Evolutionary conservation across 2,888 invertebrate species (phyloP).

Genomic region (Aphrophora alni): DNA sequence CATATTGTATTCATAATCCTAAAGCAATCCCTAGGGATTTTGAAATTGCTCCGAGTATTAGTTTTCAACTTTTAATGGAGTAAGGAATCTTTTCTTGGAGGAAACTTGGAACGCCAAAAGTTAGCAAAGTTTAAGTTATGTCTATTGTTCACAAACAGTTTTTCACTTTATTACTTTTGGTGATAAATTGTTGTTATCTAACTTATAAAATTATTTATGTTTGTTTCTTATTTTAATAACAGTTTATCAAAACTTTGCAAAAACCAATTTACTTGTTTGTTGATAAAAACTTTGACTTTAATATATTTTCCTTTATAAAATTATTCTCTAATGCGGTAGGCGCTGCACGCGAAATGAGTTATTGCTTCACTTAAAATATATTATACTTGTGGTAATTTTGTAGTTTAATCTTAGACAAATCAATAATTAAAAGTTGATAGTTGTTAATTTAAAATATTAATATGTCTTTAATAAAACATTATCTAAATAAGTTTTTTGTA

Average conservation of each 20-base stretch:
- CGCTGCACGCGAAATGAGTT: not conserved
- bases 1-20: too few relatives aligned
- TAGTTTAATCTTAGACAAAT: too few relatives aligned
- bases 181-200: slow-evolving; percentile 2
- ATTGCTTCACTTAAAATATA: not conserved
- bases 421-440: too few relatives aligned
- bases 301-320: not conserved
- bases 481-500: too few relatives aligned
- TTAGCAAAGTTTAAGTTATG: not conserved
- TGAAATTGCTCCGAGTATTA: not conserved
- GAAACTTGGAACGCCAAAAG: not conserved
- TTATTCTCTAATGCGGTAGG: not conserved
- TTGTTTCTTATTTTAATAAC: not conserved
- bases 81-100: not conserved
- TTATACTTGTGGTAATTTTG: too few relatives aligned
- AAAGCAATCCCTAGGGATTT: not conserved
- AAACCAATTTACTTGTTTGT: slow-evolving; percentile 9
- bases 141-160: slow-evolving; percentile 5
- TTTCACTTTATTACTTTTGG: not conserved
- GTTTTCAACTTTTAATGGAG: not conserved
- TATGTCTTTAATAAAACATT: too few relatives aligned
- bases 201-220: slow-evolving; percentile 9
- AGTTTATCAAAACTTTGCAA: slow-evolving; percentile 2
- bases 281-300: not conserved
- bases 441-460: too few relatives aligned